Evolutionary conservation across 2,888 invertebrate species (phyloP), one percentile per base, ranked within the genome.

Genomic region (Malacosoma neustria): DNA sequence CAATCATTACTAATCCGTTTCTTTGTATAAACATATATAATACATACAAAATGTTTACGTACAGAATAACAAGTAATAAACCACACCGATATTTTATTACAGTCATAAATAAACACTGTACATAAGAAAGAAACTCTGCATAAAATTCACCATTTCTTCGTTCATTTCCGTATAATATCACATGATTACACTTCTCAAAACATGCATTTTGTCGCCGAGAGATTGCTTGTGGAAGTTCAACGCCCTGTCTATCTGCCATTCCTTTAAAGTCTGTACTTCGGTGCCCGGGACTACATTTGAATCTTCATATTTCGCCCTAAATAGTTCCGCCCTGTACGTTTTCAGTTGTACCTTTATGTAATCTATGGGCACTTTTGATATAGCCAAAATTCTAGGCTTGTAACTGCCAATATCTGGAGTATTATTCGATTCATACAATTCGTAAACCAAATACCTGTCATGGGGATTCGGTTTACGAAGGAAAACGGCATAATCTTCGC

Each of bases 181-280:
- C 35, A 67, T 32, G 35, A 66, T 32, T 32, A 62, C 22, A 22
- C 22, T 61, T 35, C 71, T 54, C 32, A 76, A 50, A 14, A 74
- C 36, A 3, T 60, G 52, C n/a, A 61, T 45, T 46, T 57, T 57
- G 2, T 60, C 42, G n/a, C 46, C 34, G 2, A 72, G 42, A 30
- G 53, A 38, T 4, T 42, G 37, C 9, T 49, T 42, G 1, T 51
- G 38, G 3, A 49, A 45, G 29, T 43, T 49, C 32, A 81, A 45
- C 0, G 72, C 72, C 34, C 52, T 61, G 3, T 67, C 61, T 44
- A 84, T 72, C 47, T 82, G 84, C 84, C 84, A 82, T 48, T 84
- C 84, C 32, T 76, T 62, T 29, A 82, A 36, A 0, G 74, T 77
- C 38, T 59, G 63, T n/a, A 80, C 69, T 43, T 61, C 56, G 1